These are phyloP conservation scores for Lemur catta DNA, from an alignment of 2,797 vertebrate genomes.

Conservation along the genomic window DNA sequence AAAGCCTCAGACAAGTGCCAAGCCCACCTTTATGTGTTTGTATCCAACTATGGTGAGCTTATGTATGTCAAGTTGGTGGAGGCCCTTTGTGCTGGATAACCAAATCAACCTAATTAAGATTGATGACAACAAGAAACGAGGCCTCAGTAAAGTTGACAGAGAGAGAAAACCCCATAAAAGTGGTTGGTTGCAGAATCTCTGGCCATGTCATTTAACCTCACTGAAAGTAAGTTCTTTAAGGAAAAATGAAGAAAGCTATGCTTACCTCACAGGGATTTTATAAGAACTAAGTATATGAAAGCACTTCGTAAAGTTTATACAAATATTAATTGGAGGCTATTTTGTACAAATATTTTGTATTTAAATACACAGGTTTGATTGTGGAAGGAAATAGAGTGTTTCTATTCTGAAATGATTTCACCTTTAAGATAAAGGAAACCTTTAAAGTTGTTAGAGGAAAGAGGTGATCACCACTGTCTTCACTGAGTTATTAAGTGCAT, in stretches of 20 bases:
- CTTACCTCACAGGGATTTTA: not conserved
- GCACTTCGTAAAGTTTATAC: not conserved
- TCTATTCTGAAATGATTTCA: not conserved
- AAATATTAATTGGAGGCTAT: not conserved
- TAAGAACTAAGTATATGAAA: not conserved
- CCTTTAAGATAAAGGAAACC: not conserved
- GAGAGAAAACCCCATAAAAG: not conserved
- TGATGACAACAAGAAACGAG: not conserved
- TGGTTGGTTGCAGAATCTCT: not conserved
- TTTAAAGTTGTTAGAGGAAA: not conserved
- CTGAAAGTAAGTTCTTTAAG: not conserved
- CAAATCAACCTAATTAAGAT: not conserved
- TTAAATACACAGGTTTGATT: not conserved
- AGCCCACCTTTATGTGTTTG: not conserved
- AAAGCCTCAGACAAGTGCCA: not conserved
- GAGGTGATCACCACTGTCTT: not conserved
- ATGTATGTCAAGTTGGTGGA: not conserved
- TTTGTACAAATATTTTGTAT: no score
- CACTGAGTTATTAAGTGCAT: not conserved
- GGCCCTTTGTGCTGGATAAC: not conserved
- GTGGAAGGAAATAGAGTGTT: not conserved
- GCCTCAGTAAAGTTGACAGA: not conserved
- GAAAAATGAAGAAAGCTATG: constrained; percentile 12
- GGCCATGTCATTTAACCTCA: not conserved
- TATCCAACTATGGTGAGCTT: not conserved